These are phyloP conservation scores for Nothura maculosa DNA, from an alignment of 2,797 vertebrate genomes.

Conservation along the genomic window DNA sequence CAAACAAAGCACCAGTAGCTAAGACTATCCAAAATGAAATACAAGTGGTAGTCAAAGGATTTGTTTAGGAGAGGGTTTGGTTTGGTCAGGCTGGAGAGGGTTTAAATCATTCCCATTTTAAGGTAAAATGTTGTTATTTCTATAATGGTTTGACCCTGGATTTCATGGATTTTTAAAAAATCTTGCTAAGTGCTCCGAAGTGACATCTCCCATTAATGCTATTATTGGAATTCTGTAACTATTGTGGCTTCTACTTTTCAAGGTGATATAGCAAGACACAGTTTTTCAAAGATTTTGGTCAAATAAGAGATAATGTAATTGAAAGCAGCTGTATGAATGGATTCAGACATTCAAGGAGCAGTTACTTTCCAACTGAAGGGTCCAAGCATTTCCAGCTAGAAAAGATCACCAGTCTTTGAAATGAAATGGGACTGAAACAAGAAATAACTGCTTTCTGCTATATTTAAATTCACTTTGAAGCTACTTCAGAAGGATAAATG, in stretches of 20 bases:
- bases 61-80: background rate
- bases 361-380: constrained; percentile 4
- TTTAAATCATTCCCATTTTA: background rate
- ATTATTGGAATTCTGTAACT: background rate
- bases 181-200: background rate
- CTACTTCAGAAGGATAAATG: constrained; percentile 39
- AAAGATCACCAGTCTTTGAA: background rate
- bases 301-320: background rate
- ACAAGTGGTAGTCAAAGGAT: background rate
- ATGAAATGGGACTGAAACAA: constrained; percentile 44
- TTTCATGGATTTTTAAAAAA: constrained; percentile 11
- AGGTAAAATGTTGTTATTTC: background rate
- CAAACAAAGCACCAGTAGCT: background rate
- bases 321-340: constrained; percentile 17
- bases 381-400: constrained; percentile 14
- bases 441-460: constrained; percentile 28
- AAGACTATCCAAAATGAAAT: background rate
- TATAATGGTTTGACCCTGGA: background rate
- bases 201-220: constrained; percentile 1
- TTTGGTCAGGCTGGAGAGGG: no score
- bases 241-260: background rate
- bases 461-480: constrained; percentile 61
- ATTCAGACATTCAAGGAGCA: background rate
- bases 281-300: constrained; percentile 20
- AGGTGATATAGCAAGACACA: background rate